Base-by-base conservation (phyloP, 2,888 invertebrate genomes). In the Agrotis puta region DNA sequence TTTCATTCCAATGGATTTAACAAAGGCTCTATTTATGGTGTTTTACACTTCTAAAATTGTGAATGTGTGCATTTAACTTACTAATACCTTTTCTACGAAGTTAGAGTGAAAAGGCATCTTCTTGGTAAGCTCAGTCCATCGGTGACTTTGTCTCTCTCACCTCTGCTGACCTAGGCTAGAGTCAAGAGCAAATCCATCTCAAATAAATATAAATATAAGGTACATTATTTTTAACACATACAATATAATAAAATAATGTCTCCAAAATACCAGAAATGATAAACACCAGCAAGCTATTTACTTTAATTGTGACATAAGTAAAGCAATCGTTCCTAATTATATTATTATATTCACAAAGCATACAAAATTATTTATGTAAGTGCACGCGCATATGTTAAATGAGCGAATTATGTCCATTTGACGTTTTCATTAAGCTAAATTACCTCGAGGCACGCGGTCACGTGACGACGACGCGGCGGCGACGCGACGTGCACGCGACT, bases 381-480 rank as follows among this genome's bases (percentile, higher is more conserved):
- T 57, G 70, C 70, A 76, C 63, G 56, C 43, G 61, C 56, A 65
- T 70, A 75, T 67, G 80, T 76, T 76, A 68, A 80, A 80, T 72
- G 74, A 78, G 74, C 79, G 64, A 84, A 87, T 85, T 82, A 81
- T 79, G 77, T 75, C 71, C 78, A 81, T 81, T 84, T 85, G 88
- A 85, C 81, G 82, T 82, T 82, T 85, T 85, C 84, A 88, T 88
- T 88, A 88, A 64, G 67, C 64, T 78, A 66, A 85, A 88, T 86
- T 81, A 85, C 81, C 66, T 54, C 39, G 22, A 11, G 69, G 70
- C 83, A 79, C 83, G 84, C 65, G 70, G 69, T 59, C 64, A 69
- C 78, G 63, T 39, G 27, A 59, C 66, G 57, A 6, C 62, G 48
- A 68, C 56, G 56, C 63, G 50, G 22, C 61, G 59, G 27, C 24